Evolutionary conservation across 1,140 invertebrate species (phyloP), one percentile per base, ranked within the genome.

Genomic region (Drosophila willistoni): DNA sequence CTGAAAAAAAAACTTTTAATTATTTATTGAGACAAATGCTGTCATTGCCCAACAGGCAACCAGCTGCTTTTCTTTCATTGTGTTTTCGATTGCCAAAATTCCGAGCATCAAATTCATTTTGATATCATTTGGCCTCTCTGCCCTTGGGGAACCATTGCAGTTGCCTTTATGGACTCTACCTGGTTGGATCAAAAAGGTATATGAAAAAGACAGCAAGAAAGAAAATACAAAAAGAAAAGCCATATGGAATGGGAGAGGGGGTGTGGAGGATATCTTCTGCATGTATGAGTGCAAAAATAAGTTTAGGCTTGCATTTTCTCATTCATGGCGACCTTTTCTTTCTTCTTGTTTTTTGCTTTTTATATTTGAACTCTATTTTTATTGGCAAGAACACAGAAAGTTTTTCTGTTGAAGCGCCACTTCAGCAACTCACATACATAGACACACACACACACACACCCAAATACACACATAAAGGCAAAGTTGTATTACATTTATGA

Each of bases 401-500:
- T 51, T 51, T 22, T 51, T 10, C 14, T 17, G 14, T 47, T 47
- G 7, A 17, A 47, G 44, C 14, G 14, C 44, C 44, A 47, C 44
- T 47, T 47, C 44, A 47, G 36, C 36, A 39, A 13, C 44, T 17
- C 19, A 51, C 17, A 19, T 12, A 78, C 68, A 75, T 75, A 73
- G 71, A 62, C n/a, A 67, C 39, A 67, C 68, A 63, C 42, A 55
- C 34, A 60, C 5, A 57, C 10, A 42, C 13, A 66, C 29, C 57
- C 62, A 66, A 34, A 55, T 29, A 64, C 19, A 62, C 19, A 34
- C 75, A 76, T 79, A 76, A 79, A 73, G 69, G 57, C 76, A 76
- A 79, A 79, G 73, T 79, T 79, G 73, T 79, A 79, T 79, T 79
- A 77, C 77, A 79, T 79, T 79, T 79, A 79, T 79, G 77, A 77